Evolutionary conservation across 2,888 invertebrate species (phyloP).

Genomic region (Xestia xanthographa): DNA sequence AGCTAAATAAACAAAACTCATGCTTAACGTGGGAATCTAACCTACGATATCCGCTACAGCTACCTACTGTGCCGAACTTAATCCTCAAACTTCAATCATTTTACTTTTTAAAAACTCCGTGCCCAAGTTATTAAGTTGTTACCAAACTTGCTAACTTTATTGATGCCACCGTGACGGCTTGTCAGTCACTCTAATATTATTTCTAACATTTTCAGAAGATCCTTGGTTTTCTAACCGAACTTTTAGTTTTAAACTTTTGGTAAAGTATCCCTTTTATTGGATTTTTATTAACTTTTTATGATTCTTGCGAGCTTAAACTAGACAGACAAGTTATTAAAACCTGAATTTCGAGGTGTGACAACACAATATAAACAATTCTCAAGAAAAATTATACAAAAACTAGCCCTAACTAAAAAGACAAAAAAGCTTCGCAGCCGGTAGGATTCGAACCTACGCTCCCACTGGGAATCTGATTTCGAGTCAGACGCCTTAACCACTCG

Average conservation of each 20-base stretch:
- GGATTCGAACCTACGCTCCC: conserved; percentile 97
- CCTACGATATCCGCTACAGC: neutral
- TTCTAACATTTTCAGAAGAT: conserved; percentile 22
- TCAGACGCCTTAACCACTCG: conserved; percentile 97
- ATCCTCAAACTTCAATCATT: conserved; percentile 10
- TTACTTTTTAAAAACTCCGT: conserved; percentile 13
- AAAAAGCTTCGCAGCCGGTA: conserved; percentile 93
- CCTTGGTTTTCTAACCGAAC: conserved; percentile 12
- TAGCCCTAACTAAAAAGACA: conserved; percentile 15
- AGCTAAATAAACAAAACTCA: neutral
- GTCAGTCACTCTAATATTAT: conserved; percentile 34
- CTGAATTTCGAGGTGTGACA: neutral
- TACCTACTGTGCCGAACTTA: neutral
- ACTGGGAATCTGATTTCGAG: conserved; percentile 97
- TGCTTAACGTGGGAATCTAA: neutral
- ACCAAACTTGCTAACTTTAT: conserved; percentile 39
- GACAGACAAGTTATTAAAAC: neutral
- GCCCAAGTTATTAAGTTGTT: conserved; percentile 31
- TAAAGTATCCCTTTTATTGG: conserved; percentile 1
- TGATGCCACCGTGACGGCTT: conserved; percentile 26
- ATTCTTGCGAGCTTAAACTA: neutral
- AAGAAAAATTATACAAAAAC: neutral
- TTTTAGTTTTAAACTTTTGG: conserved; percentile 14
- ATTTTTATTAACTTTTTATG: conserved; percentile 13
- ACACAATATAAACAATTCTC: too few species aligned